Evolutionary conservation across 2,113 vertebrate species (phyloP), one percentile per base, ranked within the genome.

Genomic region (Hiodon tergisus): DNA sequence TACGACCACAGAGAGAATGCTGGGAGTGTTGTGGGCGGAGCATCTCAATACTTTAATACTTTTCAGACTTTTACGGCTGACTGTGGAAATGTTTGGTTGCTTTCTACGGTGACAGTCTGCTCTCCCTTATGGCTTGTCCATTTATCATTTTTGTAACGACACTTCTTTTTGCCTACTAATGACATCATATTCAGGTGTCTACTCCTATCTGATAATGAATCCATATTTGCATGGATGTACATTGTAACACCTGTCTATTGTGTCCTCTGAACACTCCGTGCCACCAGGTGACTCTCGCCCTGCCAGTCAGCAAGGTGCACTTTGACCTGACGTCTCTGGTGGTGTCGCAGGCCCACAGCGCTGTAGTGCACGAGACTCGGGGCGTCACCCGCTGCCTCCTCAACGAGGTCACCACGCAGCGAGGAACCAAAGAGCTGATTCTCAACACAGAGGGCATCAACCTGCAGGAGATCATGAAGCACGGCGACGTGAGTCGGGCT

Each of bases 371-470:
- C 2, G 93, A 96, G 57, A 96, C 94, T 71, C 93, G 57, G 77
- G 96, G 97, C 51, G 93, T 99, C 87, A 93, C 93, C 0, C 91
- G 95, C 5, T 98, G 97, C 76, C 87, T 99, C 57, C 86, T 99
- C 67, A 94, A 89, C 0, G 95, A 98, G 71, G 86, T 78, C 0
- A 92, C 89, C 7, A 91, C 55, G 1, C 82, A 74, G 11, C 80
- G 68, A 0, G 94, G 94, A 0, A 82, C 89, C 75, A 95, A 91
- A 71, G 91, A 93, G 75, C 81, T 86, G 0, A 0, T 95, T 7
- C 89, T 99, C 51, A 95, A 93, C 76, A 96, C 94, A 0, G 97
- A 99, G 60, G 97, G 97, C 16, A 98, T 98, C 85, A 99, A 99
- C 88, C 91, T 99, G 71, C 83, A 87, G 0, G 94, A 97, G 86